These are phyloP conservation scores for Probaryconus sp. DNA, from an alignment of 1,140 invertebrate genomes.

Conservation along the genomic window DNA sequence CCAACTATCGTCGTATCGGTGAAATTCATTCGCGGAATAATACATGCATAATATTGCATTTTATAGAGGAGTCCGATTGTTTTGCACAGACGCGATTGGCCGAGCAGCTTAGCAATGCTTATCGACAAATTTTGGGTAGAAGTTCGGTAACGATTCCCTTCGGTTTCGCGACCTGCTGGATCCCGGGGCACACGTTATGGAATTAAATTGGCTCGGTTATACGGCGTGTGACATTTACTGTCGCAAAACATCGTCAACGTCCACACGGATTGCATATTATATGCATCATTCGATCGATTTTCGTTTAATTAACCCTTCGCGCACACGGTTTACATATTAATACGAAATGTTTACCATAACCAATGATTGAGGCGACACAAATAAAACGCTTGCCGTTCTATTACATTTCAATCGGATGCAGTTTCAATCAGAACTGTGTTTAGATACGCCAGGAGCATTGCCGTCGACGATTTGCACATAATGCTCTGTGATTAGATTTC, in stretches of 20 bases:
- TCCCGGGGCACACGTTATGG: constrained; percentile 3
- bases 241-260: constrained; percentile 18
- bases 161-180: constrained; percentile 14
- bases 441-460: constrained; percentile 21
- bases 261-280: constrained; percentile 31
- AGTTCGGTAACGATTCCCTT: constrained; percentile 22
- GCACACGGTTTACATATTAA: constrained; percentile 34
- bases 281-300: constrained; percentile 39
- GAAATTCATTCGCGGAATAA: too few relatives aligned
- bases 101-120: constrained; percentile 2
- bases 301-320: constrained; percentile 42
- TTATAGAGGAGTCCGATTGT: background rate
- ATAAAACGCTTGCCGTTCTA: constrained; percentile 31
- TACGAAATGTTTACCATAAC: constrained; percentile 25
- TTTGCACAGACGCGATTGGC: constrained; percentile 16
- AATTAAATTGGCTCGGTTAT: constrained; percentile 19
- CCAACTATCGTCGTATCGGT: too few relatives aligned
- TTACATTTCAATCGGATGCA: constrained; percentile 9
- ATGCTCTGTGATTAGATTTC: constrained; percentile 10
- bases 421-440: constrained; percentile 25
- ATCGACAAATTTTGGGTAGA: constrained; percentile 21
- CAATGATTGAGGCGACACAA: constrained; percentile 20
- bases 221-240: constrained; percentile 25
- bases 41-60: background rate
- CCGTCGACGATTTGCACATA: background rate